Base-by-base conservation (phyloP, 92 coral and sea anemone genomes). In the Palythoa heliodiscus region DNA sequence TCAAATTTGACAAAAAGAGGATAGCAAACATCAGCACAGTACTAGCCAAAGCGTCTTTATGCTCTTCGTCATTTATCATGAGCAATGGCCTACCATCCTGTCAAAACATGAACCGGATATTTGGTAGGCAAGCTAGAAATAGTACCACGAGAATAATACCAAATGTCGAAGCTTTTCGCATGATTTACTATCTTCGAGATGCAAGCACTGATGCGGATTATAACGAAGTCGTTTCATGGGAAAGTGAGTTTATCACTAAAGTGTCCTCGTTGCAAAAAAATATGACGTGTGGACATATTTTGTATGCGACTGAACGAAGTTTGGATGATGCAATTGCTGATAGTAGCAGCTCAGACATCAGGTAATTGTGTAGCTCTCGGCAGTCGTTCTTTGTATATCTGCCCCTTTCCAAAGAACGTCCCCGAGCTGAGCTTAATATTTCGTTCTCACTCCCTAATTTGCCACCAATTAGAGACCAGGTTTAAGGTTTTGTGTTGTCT, bases 51-150 rank as follows among this genome's bases (percentile, higher is more conserved):
- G 91, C 93, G 17, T 89, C 81, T 6, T 79, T 76, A 35, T 64
- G 68, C 40, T 25, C 71, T 20, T 75, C 75, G 8, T 75, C 71
- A 6, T 13, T 35, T 24, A 70, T 54, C 73, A 87, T 87, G 95
- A 74, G 92, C n/a, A 92, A 92, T 11, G 95, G 95, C 1, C 90
- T 84, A 24, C 87, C 92, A 15, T 87, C 76, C 22, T 24, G 40
- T 37, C 77, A 86, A 82, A 89, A 87, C 70, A 83, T 89, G 80
- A 77, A 74, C 47, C 86, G 77, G 5, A 87, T 92, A 83, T 89
- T 92, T 58, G 91, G 90, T 60, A 68, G 82, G 23, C 88, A 75
- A 71, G 60, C 74, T 50, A 77, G 66, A 55, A 88, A 70, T n/a
- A 60, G 17, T 52, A 24, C 69, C n/a, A 77, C 55, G 11, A 75